These are phyloP conservation scores for Polyommatus iphigenia DNA, from an alignment of 2,888 invertebrate species.

Conservation along the genomic window DNA sequence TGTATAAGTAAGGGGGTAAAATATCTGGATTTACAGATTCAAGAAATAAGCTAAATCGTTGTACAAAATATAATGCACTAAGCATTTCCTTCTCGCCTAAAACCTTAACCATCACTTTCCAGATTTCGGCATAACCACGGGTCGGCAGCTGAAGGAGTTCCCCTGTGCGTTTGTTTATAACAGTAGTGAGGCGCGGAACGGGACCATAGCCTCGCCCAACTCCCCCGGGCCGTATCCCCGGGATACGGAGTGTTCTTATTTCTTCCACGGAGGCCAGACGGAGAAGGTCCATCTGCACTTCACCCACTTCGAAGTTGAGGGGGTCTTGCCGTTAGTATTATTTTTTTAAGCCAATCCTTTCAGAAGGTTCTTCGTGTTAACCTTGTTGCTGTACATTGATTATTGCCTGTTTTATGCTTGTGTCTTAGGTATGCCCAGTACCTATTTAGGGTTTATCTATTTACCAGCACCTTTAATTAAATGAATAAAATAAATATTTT, in stretches of 20 bases:
- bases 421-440: too few relatives aligned
- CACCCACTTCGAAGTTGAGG: slow-evolving; percentile 96
- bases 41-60: too few relatives aligned
- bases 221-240: slow-evolving; percentile 95
- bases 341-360: neutral
- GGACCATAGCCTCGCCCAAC: slow-evolving; percentile 93
- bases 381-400: too few relatives aligned
- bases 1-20: too few relatives aligned
- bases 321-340: slow-evolving; percentile 91
- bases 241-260: slow-evolving; percentile 94
- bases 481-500: neutral
- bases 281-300: slow-evolving; percentile 92
- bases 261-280: slow-evolving; percentile 89
- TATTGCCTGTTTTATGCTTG: too few relatives aligned
- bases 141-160: slow-evolving; percentile 86
- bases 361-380: too few relatives aligned
- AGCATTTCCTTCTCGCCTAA: too few relatives aligned
- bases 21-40: too few relatives aligned
- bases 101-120: slow-evolving; percentile 43
- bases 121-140: slow-evolving; percentile 94
- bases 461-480: too few relatives aligned
- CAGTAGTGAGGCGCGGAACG: slow-evolving; percentile 88
- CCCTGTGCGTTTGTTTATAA: slow-evolving; percentile 95
- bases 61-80: too few relatives aligned
- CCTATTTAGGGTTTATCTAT: too few relatives aligned